Conservation (phyloP, 2,797 vertebrate species). For the Podarcis lilfordi region DNA sequence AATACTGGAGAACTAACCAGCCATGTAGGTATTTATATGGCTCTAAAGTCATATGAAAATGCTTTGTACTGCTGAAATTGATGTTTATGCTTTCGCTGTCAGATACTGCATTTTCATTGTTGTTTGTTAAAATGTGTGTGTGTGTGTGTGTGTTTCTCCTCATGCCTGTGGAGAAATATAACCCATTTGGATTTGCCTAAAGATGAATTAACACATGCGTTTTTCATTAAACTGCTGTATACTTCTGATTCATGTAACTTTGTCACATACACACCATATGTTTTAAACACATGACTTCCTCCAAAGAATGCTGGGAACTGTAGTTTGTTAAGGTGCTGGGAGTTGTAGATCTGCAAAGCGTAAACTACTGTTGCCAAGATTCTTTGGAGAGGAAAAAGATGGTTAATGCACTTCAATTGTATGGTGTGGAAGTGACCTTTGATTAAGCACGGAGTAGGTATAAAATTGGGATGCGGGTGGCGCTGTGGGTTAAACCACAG, state of each 20-base stretch:
- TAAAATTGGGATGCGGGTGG: too few relatives aligned
- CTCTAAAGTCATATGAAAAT: slow-evolving; percentile 19
- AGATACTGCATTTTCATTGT: background rate
- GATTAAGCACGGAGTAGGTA: too few relatives aligned
- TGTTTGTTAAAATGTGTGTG: slow-evolving; percentile 1
- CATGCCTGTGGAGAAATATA: slow-evolving; percentile 7
- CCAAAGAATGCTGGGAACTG: too few relatives aligned
- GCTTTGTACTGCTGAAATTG: slow-evolving; percentile 17
- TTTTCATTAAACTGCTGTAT: background rate
- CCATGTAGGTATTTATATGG: slow-evolving; percentile 6
- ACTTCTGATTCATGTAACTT: background rate
- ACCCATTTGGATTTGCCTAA: background rate
- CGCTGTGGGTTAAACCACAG: too few relatives aligned
- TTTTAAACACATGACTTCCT: too few relatives aligned
- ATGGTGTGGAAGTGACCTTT: too few relatives aligned
- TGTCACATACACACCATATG: background rate
- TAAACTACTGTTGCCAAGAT: too few relatives aligned
- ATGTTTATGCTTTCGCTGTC: slow-evolving; percentile 25
- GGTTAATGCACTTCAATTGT: too few relatives aligned
- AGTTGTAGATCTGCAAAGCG: too few relatives aligned
- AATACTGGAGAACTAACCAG: slow-evolving; percentile 17
- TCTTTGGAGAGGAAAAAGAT: too few relatives aligned
- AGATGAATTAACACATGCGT: background rate
- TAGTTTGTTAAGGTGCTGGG: background rate
- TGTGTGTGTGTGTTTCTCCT: background rate